Conservation (phyloP, 2,113 vertebrate species). For the Dasypus novemcinctus region DNA sequence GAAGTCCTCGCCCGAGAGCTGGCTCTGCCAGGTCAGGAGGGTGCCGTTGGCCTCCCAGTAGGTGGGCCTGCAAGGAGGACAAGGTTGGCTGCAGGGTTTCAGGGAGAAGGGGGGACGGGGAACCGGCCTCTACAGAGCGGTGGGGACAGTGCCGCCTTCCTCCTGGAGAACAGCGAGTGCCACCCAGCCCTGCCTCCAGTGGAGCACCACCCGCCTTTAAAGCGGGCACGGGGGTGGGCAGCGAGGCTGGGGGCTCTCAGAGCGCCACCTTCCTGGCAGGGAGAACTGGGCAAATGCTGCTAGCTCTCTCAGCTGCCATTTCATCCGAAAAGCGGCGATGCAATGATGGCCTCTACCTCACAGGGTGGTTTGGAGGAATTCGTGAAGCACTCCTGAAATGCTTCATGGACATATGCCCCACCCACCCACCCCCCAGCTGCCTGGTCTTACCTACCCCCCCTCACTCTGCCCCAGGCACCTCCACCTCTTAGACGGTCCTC, state of each 20-base stretch:
- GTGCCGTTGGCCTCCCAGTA: constrained; percentile 53
- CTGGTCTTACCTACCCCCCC: neutral
- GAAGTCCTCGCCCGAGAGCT: constrained; percentile 9
- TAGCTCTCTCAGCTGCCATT: neutral
- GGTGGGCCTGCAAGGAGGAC: constrained; percentile 62
- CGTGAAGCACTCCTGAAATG: neutral
- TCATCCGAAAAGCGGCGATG: neutral
- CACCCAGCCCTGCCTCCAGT: neutral
- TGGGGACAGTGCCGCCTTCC: neutral
- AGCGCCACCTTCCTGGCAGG: no score
- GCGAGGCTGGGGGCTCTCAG: rapidly evolving
- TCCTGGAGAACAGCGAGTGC: neutral
- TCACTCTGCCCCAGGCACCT: neutral
- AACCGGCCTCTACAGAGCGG: no score
- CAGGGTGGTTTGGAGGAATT: neutral
- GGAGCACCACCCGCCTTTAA: rapidly evolving
- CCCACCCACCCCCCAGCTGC: neutral
- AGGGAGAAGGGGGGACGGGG: rapidly evolving
- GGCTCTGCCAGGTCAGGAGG: constrained; percentile 44
- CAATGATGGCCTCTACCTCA: neutral
- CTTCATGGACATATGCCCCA: rapidly evolving
- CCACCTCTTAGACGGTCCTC: no score
- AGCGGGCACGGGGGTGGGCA: neutral
- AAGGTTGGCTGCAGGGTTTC: neutral
- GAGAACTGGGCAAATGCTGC: neutral